Evolutionary conservation across 2,888 invertebrate genomes (phyloP), one percentile per base, ranked within the genome.

Genomic region (Drosophila atripex): DNA sequence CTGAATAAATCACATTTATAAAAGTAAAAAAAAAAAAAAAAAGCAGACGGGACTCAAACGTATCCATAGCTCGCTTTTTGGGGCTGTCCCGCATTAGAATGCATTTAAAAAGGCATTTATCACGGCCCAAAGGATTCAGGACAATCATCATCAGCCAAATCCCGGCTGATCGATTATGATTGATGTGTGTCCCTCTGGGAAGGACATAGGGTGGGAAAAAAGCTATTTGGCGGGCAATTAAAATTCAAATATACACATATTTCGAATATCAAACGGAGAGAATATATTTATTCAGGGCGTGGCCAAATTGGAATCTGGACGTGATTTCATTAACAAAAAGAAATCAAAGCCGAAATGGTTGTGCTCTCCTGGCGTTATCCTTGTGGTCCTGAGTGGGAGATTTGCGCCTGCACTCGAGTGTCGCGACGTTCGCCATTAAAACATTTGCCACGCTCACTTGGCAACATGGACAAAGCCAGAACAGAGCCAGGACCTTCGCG

Each of bases 111-210:
- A 75, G 86, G 88, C 88, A 87, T 87, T 87, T 85, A 79, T 82
- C 79, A 74, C 82, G 61, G 18, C 12, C 14, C 43, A 45, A 52
- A 53, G 83, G 80, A 86, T 86, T 85, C 16, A 7, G 51, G 60
- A 58, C 71, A 76, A 78, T 68, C 71, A 72, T 57, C 58, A 61
- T 51, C 56, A 43, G 43, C 28, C 68, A 71, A 86, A 79, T 71
- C 79, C 80, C 49, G 25, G 7, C 54, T 88, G 89, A 89, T 89
- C 89, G 89, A 90, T 89, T 89, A 88, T 90, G 89, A 90, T 90
- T 86, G 89, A 89, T 89, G 86, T 76, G 52, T 25, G 43, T 35
- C 30, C 30, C 9, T 25, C 16, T 11, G 12, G 41, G 52, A 28
- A 9, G 28, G 28, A 28, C 28, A 28, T 28, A 9, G 28, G 23